Percentiles rank a stretch among this genome's conserved stretches.
phyloP scores from a whole-genome alignment of 2,888 invertebrate species.

The Camptogramma bilineatum region DNA sequence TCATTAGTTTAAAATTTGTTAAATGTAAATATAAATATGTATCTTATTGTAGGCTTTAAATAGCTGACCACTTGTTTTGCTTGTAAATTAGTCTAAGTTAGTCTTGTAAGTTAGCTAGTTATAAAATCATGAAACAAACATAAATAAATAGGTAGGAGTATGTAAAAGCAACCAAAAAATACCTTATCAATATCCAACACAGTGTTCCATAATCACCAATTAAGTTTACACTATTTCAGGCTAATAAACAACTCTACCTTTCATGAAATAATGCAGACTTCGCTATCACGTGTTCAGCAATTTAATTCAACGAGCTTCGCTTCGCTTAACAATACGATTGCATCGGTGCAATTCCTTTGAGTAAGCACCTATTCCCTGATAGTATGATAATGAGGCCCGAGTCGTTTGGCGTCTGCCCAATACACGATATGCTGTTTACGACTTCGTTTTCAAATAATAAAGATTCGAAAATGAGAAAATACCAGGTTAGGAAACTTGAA shows the following conservation, averaged over 20 bases:
- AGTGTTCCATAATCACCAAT: constrained; percentile 1
- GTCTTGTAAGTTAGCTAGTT: no score
- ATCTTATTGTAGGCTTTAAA: no score
- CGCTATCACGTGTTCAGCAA: constrained; percentile 26
- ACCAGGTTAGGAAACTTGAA: constrained; percentile 43
- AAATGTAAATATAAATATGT: no score
- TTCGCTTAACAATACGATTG: constrained; percentile 27
- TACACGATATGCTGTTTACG: constrained; percentile 45
- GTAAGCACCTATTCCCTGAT: constrained; percentile 36
- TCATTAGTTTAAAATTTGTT: no score
- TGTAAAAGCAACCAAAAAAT: neutral
- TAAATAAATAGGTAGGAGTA: neutral
- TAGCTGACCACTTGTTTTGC: no score
- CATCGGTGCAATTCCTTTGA: constrained; percentile 36
- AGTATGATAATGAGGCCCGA: constrained; percentile 43
- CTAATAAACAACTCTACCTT: constrained; percentile 22
- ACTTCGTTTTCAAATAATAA: constrained; percentile 41
- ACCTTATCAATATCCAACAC: neutral
- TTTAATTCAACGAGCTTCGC: constrained; percentile 36
- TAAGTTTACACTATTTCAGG: neutral
- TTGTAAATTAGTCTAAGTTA: no score
- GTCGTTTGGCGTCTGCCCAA: constrained; percentile 48
- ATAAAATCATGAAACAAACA: no score
- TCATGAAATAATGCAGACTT: constrained; percentile 17
- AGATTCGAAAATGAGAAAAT: constrained; percentile 42